These are phyloP conservation scores for Hemitrygon akajei DNA, from an alignment of 2,797 vertebrate genomes.

Conservation along the genomic window DNA sequence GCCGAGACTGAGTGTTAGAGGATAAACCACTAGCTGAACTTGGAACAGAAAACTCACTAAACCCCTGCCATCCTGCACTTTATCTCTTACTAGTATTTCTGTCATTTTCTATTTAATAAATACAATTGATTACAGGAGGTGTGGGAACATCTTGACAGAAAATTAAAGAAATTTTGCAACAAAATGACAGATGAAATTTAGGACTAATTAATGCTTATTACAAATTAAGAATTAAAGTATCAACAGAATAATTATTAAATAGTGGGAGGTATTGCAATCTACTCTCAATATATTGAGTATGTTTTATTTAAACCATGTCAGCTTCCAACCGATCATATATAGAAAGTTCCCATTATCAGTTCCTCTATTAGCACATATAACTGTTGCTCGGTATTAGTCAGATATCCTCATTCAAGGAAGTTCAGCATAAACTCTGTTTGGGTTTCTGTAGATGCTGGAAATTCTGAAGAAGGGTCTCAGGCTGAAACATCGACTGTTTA, in stretches of 20 bases:
- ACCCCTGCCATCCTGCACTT: too few relatives aligned
- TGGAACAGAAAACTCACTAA: too few relatives aligned
- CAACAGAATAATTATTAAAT: neutral
- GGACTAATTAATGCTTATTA: neutral
- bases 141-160: neutral
- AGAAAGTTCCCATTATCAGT: neutral
- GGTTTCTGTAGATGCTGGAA: too few relatives aligned
- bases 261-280: neutral
- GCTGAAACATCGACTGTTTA: too few relatives aligned
- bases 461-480: too few relatives aligned
- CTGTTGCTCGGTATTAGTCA: neutral
- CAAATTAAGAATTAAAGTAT: neutral
- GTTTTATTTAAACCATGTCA: too few relatives aligned
- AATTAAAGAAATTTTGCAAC: neutral
- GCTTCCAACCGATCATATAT: neutral
- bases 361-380: neutral
- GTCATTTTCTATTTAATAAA: too few relatives aligned
- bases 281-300: neutral
- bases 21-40: too few relatives aligned
- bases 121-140: too few relatives aligned
- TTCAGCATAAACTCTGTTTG: neutral
- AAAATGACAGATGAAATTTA: neutral
- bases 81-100: too few relatives aligned
- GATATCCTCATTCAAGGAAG: neutral
- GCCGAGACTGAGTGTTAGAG: too few relatives aligned